Base-by-base conservation (phyloP, 2,797 vertebrate species). In the Leucoraja ocellata region DNA sequence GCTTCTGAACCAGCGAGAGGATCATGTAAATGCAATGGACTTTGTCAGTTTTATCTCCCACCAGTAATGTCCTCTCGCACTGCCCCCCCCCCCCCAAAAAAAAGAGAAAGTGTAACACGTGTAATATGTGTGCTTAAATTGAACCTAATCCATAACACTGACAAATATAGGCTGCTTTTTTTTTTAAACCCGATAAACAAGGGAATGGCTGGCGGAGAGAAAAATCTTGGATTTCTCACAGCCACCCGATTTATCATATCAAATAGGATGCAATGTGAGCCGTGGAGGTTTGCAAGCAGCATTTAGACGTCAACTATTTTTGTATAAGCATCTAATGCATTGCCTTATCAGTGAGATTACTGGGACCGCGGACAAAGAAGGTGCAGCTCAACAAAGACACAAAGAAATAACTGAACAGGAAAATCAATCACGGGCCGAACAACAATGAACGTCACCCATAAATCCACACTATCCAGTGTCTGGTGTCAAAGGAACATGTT, bases 361-460 rank as follows among this genome's bases (percentile, higher is more conserved):
- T 91, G 39, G 88, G 63, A 73, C 65, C 14, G 23, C 23, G 14
- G 39, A 6, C 21, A 25, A 39, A 74, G 73, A 25, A 73, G 68
- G 46, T n/a, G 68, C 71, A 91, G 71, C 71, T 74, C 68, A 74
- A 74, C 68, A 91, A 74, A 91, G 90, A 46, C 21, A 61, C 18
- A 74, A 46, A 23, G 73, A 74, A 91, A 91, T 74, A 74, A 91
- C 54, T 91, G 71, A 74, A 74, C 74, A 91, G 28, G 46, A 91
- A 91, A 74, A 91, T 91, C 90, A 91, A 91, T 74, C 68, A 74
- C n/a, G 9, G 90, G 90, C 90, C 71, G 46, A 54, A 74, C 68
- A 91, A 91, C 36, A 54, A 71, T 74, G 65, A 91, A 46, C 88
- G 1, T 73, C 54, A 74, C 36, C 32, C 36, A 91, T 91, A 91